Base-by-base conservation (phyloP, 2,888 invertebrate species). In the Sialis lutaria region DNA sequence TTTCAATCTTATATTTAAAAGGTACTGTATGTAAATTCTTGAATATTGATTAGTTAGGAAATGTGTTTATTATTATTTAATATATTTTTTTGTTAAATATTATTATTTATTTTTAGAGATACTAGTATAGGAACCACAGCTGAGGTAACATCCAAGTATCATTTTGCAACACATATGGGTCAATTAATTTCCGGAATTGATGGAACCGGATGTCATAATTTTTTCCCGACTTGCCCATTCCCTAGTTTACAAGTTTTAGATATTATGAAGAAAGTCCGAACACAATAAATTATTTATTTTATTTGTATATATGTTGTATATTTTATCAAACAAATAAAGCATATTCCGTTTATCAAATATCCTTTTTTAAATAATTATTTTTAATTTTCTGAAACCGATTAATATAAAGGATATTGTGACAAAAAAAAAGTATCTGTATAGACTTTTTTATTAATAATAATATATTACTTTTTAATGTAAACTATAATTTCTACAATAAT, bases 91-190 rank as follows among this genome's bases (percentile, higher is more conserved):
- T 33, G 9, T n/a, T 22, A 9, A 37, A 13, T 46, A 45, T 6
- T 42, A 13, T 45, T 37, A 40, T 49, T 45, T 43, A 35, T 40
- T 47, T 58, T 8, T 64, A 78, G 78, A 55, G 77, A 77, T 54
- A 77, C 77, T 32, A 75, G 74, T 48, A 67, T 78, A 53, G 72
- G 70, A 51, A 73, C 72, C 33, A 72, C 75, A 53, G 76, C 75
- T 10, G 76, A 77, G 63, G 68, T 77, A 49, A 72, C 76, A 1
- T 77, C 76, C 34, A 71, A 72, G 55, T 77, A 75, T 57, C 76
- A 77, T 59, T 77, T 75, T 57, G 78, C 77, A 7, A 77, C 77
- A 22, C 78, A 78, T 59, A 78, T 78, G 77, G 78, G 77, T 48
- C 77, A 78, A 61, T 63, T 78, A 52, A 74, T 78, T 50, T 69